These are phyloP conservation scores for Heptranchias perlo DNA, from an alignment of 2,113 vertebrate species.

Conservation along the genomic window DNA sequence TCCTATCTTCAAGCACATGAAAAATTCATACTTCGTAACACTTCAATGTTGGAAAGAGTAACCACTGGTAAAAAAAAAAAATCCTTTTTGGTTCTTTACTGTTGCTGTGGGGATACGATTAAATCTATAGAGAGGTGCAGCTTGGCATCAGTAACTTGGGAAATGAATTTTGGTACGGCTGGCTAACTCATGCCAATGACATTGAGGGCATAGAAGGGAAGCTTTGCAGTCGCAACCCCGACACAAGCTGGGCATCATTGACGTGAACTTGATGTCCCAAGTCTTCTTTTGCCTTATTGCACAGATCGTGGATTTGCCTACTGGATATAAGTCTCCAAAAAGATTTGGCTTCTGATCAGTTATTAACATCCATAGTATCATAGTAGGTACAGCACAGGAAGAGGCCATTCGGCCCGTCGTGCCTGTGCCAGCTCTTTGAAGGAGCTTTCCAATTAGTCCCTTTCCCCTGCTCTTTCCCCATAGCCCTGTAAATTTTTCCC, in stretches of 20 bases:
- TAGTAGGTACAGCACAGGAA: too few relatives aligned
- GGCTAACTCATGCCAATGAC: neutral
- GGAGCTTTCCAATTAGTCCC: too few relatives aligned
- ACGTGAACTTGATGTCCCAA: neutral
- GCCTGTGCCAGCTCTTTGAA: too few relatives aligned
- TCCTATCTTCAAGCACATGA: neutral
- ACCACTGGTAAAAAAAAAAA: neutral
- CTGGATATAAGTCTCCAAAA: neutral
- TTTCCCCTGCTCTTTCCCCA: too few relatives aligned
- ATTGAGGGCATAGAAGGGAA: too few relatives aligned
- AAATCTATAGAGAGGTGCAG: neutral
- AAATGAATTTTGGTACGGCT: neutral
- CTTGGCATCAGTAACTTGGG: neutral
- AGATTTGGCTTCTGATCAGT: neutral
- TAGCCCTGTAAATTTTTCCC: too few relatives aligned
- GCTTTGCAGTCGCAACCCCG: neutral
- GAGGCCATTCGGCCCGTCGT: too few relatives aligned
- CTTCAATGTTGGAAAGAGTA: neutral
- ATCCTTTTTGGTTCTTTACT: neutral
- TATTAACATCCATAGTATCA: too few relatives aligned
- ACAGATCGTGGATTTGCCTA: neutral
- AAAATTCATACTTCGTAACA: neutral
- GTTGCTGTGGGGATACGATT: neutral
- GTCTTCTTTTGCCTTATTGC: neutral
- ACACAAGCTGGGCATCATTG: neutral